phyloP scores from a whole-genome alignment of 2,888 invertebrate genomes.

The Terebella lapidaria region DNA sequence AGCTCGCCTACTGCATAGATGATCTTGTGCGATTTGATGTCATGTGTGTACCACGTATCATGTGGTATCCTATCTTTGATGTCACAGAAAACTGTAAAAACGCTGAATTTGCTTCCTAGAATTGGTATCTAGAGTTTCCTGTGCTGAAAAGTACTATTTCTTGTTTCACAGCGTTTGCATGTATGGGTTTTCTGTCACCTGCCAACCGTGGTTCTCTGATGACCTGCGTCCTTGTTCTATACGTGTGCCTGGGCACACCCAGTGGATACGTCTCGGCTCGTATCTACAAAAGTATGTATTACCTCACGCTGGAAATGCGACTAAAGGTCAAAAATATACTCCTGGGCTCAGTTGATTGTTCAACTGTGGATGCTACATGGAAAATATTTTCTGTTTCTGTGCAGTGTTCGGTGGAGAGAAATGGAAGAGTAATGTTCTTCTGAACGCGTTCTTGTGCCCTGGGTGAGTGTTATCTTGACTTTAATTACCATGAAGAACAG shows the following conservation, averaged over 20 bases:
- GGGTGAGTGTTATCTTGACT: constrained; percentile 68
- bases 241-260: constrained; percentile 92
- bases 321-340: too few relatives aligned
- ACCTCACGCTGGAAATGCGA: not conserved
- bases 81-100: too few relatives aligned
- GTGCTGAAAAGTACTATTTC: too few relatives aligned
- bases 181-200: constrained; percentile 95
- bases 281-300: constrained; percentile 81
- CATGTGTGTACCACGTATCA: too few relatives aligned
- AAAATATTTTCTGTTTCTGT: constrained; percentile 22
- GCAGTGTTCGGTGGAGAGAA: constrained; percentile 85
- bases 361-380: too few relatives aligned
- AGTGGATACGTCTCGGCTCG: constrained; percentile 96
- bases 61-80: too few relatives aligned
- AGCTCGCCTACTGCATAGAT: not conserved
- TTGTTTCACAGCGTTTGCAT: constrained; percentile 77
- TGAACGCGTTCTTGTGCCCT: constrained; percentile 94
- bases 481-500: too few relatives aligned
- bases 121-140: too few relatives aligned
- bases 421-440: constrained; percentile 96
- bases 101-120: too few relatives aligned
- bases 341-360: too few relatives aligned
- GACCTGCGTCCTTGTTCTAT: constrained; percentile 95
- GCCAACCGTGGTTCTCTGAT: constrained; percentile 97
- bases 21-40: too few relatives aligned